These are phyloP conservation scores for Lepas anatifera DNA, from an alignment of 2,888 invertebrate genomes.

Conservation along the genomic window DNA sequence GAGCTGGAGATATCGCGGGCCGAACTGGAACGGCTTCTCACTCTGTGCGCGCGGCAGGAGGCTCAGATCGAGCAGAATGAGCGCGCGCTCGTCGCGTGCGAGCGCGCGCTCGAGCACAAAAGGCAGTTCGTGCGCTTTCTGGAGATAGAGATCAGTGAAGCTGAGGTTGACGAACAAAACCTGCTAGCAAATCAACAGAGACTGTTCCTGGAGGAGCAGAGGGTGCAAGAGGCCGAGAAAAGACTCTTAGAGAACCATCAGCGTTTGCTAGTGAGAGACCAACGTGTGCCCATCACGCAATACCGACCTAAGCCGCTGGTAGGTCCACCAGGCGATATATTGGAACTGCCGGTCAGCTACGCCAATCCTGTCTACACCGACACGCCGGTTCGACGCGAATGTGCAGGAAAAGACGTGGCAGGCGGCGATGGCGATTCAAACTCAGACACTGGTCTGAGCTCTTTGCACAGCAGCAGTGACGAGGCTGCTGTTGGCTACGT, in stretches of 20 bases:
- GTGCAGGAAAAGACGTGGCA: conserved; percentile 20
- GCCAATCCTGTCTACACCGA: not conserved
- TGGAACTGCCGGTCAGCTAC: not conserved
- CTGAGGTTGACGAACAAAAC: not conserved
- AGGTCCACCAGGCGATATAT: no score
- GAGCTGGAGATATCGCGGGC: conserved; percentile 11
- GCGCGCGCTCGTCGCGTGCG: not conserved
- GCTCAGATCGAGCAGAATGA: conserved; percentile 1
- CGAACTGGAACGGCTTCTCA: not conserved
- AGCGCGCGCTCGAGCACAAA: not conserved
- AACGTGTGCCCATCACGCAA: no score
- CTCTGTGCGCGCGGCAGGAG: not conserved
- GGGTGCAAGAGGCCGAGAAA: not conserved
- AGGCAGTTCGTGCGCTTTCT: not conserved
- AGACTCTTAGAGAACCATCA: not conserved
- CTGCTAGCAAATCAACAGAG: not conserved
- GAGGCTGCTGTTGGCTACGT: conserved; percentile 31
- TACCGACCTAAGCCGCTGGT: no score
- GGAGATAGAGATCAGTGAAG: not conserved
- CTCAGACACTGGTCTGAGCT: conserved; percentile 41
- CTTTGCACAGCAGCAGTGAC: conserved; percentile 37
- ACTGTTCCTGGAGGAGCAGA: not conserved
- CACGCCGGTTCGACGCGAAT: not conserved
- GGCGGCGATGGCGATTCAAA: conserved; percentile 36
- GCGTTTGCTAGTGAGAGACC: not conserved